Conservation (phyloP, 2,797 vertebrate species). For the Podargus strigoides region DNA sequence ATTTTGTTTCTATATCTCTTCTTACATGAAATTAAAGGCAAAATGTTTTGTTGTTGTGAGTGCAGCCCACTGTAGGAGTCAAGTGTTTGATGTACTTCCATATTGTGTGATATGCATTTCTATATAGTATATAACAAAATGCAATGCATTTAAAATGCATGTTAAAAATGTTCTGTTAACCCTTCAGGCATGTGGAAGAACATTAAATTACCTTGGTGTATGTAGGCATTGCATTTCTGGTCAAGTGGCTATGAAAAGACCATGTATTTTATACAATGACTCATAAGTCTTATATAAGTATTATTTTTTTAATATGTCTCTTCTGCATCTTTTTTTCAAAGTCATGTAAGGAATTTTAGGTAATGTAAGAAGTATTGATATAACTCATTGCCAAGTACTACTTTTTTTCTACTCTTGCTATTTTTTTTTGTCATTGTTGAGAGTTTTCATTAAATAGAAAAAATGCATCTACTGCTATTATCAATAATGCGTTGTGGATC, state of each 20-base stretch:
- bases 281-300: background rate
- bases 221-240: background rate
- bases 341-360: background rate
- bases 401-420: background rate
- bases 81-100: background rate
- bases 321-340: background rate
- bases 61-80: background rate
- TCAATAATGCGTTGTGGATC: background rate
- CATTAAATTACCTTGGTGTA: background rate
- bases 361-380: background rate
- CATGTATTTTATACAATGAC: background rate
- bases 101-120: background rate
- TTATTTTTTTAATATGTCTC: background rate
- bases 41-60: background rate
- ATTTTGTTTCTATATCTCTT: background rate
- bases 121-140: background rate
- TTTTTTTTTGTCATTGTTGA: background rate
- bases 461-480: background rate
- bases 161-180: background rate
- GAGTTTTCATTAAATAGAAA: background rate
- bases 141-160: background rate
- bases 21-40: background rate
- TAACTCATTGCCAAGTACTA: background rate
- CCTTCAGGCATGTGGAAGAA: background rate
- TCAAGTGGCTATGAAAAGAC: background rate